Evolutionary conservation across 2,888 invertebrate genomes (phyloP).

Genomic region (Lasioglossum vierecki): DNA sequence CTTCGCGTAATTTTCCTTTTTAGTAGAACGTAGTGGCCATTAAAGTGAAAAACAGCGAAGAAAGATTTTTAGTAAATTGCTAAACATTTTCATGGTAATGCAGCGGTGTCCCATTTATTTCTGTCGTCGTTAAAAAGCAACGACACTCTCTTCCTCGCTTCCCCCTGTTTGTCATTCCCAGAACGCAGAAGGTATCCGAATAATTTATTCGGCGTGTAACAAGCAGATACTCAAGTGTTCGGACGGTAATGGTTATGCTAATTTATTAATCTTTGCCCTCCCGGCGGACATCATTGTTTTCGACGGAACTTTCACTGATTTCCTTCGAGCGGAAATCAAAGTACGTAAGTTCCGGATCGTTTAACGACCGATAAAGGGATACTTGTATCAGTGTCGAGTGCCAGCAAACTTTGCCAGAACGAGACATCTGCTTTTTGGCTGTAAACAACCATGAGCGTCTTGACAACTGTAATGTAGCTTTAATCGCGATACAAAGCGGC

Average conservation of each 20-base stretch:
- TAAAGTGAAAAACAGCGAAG: slow-evolving; percentile 13
- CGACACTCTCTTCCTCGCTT: slow-evolving; percentile 4
- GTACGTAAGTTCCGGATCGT: slow-evolving; percentile 58
- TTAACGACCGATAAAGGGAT: slow-evolving; percentile 71
- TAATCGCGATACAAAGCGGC: slow-evolving; percentile 81
- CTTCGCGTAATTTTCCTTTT: slow-evolving; percentile 45
- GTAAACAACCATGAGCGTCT: slow-evolving; percentile 79
- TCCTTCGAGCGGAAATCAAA: slow-evolving; percentile 22
- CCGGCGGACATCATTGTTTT: slow-evolving; percentile 33
- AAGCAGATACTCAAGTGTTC: background rate
- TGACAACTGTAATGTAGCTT: slow-evolving; percentile 83
- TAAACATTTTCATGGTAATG: background rate
- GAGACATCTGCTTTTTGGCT: slow-evolving; percentile 79
- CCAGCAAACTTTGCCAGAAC: slow-evolving; percentile 81
- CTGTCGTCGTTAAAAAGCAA: slow-evolving; percentile 1
- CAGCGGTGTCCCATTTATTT: background rate
- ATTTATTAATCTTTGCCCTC: slow-evolving; percentile 33
- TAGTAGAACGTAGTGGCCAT: slow-evolving; percentile 32
- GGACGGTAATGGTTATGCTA: background rate
- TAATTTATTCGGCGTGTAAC: slow-evolving; percentile 9
- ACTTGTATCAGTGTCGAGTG: slow-evolving; percentile 76
- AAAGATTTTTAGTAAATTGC: slow-evolving; percentile 30
- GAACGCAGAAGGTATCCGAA: background rate
- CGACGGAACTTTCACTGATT: slow-evolving; percentile 36
- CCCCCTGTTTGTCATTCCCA: no score